phyloP scores from a whole-genome alignment of 2,113 vertebrate genomes.

The Pampusana beccarii region DNA sequence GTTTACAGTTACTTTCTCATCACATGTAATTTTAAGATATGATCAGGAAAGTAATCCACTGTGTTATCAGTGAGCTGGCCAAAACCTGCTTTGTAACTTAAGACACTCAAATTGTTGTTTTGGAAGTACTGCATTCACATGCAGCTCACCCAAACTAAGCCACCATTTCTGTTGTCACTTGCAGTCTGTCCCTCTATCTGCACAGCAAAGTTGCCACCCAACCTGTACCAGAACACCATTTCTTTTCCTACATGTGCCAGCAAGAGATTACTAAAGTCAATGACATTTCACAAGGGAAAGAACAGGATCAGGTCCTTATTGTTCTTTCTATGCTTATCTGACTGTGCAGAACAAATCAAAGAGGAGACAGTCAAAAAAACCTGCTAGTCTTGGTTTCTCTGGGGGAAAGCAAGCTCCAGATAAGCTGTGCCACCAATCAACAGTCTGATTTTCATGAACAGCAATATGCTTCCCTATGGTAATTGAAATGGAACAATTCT shows the following conservation, averaged over 20 bases:
- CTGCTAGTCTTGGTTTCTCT: conserved; percentile 8
- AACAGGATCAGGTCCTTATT: conserved; percentile 3
- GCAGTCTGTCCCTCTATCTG: not conserved
- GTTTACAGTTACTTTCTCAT: not conserved
- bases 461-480: conserved; percentile 1
- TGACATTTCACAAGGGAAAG: not conserved
- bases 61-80: not conserved
- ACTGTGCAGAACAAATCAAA: conserved; percentile 28
- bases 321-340: conserved; percentile 9
- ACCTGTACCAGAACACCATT: not conserved
- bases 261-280: not conserved
- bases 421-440: conserved; percentile 11
- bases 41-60: not conserved
- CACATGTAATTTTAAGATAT: not conserved
- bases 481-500: conserved; percentile 20
- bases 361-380: not conserved
- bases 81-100: not conserved
- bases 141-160: not conserved
- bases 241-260: not conserved
- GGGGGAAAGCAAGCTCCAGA: conserved; percentile 7
- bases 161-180: not conserved
- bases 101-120: not conserved
- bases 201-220: not conserved
- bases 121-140: not conserved
- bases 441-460: conserved; percentile 1